Conservation (phyloP, 2,797 vertebrate species). For the Avahi laniger region DNA sequence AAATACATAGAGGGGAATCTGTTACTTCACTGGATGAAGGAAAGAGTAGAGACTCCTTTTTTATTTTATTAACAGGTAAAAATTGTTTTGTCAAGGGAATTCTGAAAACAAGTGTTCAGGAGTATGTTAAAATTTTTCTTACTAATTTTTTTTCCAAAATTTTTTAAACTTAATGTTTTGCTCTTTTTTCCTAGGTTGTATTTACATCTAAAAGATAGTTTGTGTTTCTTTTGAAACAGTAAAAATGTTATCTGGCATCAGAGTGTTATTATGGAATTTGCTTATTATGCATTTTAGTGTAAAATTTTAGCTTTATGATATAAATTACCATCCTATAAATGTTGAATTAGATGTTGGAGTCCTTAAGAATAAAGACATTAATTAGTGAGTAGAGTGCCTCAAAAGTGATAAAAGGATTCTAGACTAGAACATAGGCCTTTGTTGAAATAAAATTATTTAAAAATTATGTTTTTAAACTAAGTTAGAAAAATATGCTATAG, state of each 20-base stretch:
- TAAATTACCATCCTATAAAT: not conserved
- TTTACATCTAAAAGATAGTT: constrained; percentile 30
- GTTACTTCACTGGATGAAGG: not conserved
- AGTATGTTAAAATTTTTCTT: constrained; percentile 10
- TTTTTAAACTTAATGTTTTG: not conserved
- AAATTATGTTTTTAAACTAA: constrained; percentile 25
- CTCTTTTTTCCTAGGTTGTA: not conserved
- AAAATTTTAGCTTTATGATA: constrained; percentile 37
- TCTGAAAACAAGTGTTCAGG: not conserved
- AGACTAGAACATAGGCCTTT: not conserved
- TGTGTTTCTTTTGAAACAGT: not conserved
- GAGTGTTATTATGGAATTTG: not conserved
- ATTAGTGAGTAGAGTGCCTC: not conserved
- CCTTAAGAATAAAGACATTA: not conserved
- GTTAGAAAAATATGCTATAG: not conserved
- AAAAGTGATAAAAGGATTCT: not conserved
- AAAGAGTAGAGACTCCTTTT: constrained; percentile 3
- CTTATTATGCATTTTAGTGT: not conserved
- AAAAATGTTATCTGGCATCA: not conserved
- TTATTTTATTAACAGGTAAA: constrained; percentile 12
- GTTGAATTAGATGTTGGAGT: not conserved
- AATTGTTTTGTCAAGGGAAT: not conserved
- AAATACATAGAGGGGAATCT: not conserved
- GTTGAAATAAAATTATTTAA: constrained; percentile 12
- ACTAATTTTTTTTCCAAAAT: not conserved